These are phyloP conservation scores for Potorous gilbertii DNA, from an alignment of 2,797 vertebrate species.

Conservation along the genomic window DNA sequence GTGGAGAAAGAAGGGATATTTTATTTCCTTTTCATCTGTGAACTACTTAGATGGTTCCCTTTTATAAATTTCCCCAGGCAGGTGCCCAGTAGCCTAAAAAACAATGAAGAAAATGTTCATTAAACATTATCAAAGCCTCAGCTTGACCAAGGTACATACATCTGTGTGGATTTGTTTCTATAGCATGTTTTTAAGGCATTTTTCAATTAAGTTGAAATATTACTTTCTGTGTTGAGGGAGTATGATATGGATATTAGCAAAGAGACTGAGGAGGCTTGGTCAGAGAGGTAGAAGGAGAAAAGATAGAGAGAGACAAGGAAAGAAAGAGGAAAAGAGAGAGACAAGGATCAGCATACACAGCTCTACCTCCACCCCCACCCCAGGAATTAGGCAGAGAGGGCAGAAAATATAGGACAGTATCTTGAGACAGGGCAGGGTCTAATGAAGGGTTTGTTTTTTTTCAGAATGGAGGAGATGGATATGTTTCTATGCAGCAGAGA, in stretches of 20 bases:
- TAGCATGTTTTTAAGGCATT: background rate
- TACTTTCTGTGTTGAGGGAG: background rate
- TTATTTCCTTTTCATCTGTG: constrained; percentile 63
- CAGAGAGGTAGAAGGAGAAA: background rate
- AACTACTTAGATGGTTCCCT: constrained; percentile 39
- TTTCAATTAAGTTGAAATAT: background rate
- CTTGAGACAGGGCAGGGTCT: background rate
- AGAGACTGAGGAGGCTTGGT: background rate
- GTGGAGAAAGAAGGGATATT: constrained; percentile 57
- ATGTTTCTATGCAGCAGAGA: background rate
- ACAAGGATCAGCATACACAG: background rate
- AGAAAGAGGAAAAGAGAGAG: too few relatives aligned
- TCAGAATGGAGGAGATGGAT: background rate
- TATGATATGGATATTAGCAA: background rate
- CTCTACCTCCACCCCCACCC: background rate
- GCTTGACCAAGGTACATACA: background rate
- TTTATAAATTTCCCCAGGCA: constrained; percentile 39
- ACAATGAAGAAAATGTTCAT: constrained; percentile 22
- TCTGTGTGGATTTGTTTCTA: background rate
- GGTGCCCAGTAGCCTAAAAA: constrained; percentile 48
- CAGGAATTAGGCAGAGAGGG: background rate
- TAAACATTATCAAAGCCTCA: constrained; percentile 30
- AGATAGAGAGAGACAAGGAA: background rate
- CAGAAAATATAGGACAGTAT: background rate
- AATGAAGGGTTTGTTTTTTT: background rate